phyloP scores from a whole-genome alignment of 2,797 vertebrate genomes.

The Tokudaia tokunoshimensis region DNA sequence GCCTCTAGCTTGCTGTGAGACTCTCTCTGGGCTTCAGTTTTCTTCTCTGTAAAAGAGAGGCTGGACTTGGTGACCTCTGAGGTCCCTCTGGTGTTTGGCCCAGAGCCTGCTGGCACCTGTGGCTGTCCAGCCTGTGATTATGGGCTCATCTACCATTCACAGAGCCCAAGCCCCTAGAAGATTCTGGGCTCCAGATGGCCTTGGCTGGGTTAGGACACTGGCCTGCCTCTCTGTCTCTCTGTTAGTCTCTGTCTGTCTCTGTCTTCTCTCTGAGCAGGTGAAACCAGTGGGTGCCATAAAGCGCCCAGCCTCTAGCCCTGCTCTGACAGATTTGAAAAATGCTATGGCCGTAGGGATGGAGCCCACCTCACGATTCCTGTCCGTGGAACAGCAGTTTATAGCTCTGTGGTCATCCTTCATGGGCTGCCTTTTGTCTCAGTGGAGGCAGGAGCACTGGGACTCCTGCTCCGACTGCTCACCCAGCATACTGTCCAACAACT shows the following conservation, averaged over 20 bases:
- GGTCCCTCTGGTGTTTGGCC: background rate
- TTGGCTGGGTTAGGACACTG: background rate
- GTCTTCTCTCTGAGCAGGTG: background rate
- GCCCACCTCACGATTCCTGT: background rate
- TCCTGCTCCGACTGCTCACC: too few species aligned
- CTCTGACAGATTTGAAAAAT: background rate
- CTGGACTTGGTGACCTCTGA: background rate
- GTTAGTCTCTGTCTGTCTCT: background rate
- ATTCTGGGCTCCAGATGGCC: background rate
- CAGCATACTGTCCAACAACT: fast-evolving
- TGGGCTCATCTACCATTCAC: background rate
- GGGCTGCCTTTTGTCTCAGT: background rate
- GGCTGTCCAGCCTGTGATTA: background rate
- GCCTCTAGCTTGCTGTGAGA: background rate
- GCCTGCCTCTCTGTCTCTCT: background rate
- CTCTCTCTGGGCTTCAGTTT: background rate
- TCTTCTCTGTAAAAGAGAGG: background rate
- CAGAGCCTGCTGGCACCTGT: background rate
- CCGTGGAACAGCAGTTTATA: background rate
- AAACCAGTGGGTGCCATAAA: background rate
- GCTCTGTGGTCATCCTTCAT: fast-evolving
- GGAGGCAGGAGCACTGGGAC: background rate
- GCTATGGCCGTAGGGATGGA: fast-evolving
- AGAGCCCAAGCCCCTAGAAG: background rate
- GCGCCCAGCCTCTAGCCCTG: background rate